Evolutionary conservation across 2,797 vertebrate genomes (phyloP).

Genomic region (Melanotaenia trifasciata): DNA sequence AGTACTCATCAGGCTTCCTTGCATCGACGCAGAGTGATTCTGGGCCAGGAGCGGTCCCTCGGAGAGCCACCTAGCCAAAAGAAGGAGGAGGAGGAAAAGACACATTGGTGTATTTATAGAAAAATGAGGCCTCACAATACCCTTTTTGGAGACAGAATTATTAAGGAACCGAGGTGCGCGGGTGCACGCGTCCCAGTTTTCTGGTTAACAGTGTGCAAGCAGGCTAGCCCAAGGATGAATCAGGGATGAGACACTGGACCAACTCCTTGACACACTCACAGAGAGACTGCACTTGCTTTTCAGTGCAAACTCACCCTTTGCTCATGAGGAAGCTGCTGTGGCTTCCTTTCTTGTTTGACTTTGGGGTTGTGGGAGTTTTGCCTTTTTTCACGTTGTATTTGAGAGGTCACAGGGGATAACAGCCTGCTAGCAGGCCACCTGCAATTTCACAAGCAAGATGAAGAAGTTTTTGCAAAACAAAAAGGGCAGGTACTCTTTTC

Average conservation of each 20-base stretch:
- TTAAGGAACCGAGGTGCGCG: constrained; percentile 83
- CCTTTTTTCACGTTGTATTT: constrained; percentile 23
- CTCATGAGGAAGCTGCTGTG: constrained; percentile 59
- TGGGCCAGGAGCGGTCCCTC: constrained; percentile 86
- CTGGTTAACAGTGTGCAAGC: constrained; percentile 82
- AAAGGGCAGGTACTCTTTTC: constrained; percentile 77
- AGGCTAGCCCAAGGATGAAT: constrained; percentile 78
- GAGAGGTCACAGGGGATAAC: constrained; percentile 55
- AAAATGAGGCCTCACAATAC: constrained; percentile 88
- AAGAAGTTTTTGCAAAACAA: constrained; percentile 82
- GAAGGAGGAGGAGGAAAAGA: constrained; percentile 80
- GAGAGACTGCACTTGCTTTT: constrained; percentile 63
- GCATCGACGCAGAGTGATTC: constrained; percentile 80
- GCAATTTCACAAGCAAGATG: constrained; percentile 67
- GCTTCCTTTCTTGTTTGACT: constrained; percentile 57
- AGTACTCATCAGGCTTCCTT: constrained; percentile 74
- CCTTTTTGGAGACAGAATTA: constrained; percentile 87
- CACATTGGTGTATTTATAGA: constrained; percentile 86
- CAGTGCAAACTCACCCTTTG: constrained; percentile 67
- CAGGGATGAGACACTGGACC: constrained; percentile 77
- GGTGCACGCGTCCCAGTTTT: constrained; percentile 86
- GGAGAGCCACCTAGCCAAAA: constrained; percentile 83
- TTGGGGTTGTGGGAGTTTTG: constrained; percentile 36
- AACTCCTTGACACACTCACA: constrained; percentile 73
- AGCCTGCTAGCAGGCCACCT: constrained; percentile 54